phyloP scores from a whole-genome alignment of 2,797 vertebrate genomes.

The Tapera naevia region DNA sequence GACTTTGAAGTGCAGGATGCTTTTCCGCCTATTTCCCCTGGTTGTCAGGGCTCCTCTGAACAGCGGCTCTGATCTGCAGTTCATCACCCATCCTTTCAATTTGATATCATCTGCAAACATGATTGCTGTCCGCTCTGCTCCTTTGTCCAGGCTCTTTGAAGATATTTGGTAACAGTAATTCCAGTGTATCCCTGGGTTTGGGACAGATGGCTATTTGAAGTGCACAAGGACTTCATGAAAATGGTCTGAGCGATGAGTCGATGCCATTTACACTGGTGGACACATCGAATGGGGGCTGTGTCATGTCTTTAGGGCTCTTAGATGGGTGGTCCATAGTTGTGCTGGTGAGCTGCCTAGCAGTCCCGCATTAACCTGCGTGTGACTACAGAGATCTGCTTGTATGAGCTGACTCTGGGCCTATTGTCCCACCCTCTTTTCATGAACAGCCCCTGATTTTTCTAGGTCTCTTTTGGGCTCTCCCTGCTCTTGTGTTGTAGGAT shows the following conservation, averaged over 20 bases:
- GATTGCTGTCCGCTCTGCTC: rapidly evolving
- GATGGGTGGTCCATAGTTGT: too few species aligned
- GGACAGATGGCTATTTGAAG: neutral
- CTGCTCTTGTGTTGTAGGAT: neutral
- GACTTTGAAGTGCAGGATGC: neutral
- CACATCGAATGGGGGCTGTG: too few species aligned
- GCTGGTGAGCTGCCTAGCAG: too few species aligned
- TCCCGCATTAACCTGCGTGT: too few species aligned
- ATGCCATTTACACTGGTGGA: too few species aligned
- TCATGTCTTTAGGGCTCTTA: too few species aligned
- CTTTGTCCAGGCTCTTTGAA: neutral
- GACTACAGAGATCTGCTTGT: neutral
- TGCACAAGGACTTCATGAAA: neutral
- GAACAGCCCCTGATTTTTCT: neutral
- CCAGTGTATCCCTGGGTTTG: neutral
- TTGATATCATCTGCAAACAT: neutral
- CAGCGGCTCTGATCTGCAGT: neutral
- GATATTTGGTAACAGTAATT: neutral
- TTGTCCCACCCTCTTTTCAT: rapidly evolving
- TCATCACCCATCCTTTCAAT: neutral
- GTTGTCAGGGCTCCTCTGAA: neutral
- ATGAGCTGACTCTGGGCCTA: neutral
- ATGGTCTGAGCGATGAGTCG: too few species aligned
- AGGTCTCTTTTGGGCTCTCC: neutral
- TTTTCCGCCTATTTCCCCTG: neutral